A percentile compares a stretch with the other conserved stretches of the same genome.
phyloP scores from a whole-genome alignment of 2,113 vertebrate genomes.

The Scortum barcoo region DNA sequence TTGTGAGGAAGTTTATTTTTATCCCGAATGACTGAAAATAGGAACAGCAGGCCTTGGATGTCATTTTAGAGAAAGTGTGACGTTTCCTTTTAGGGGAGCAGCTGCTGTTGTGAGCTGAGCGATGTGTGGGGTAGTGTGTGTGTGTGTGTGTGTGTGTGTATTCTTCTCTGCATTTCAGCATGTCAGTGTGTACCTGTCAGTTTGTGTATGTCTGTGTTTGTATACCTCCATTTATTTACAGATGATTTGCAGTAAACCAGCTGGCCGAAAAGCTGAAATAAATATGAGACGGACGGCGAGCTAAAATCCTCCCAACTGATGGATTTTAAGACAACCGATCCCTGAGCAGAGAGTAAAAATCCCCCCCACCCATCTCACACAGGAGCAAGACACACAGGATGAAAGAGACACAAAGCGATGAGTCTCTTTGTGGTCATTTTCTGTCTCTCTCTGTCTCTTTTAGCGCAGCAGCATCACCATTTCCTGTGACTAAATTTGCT shows the following conservation, averaged over 20 bases:
- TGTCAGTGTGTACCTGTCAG: not conserved
- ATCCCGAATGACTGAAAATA: conserved; percentile 66
- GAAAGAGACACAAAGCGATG: not conserved
- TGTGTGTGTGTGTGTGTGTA: not conserved
- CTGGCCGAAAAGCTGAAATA: conserved; percentile 7
- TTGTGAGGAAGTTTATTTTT: conserved; percentile 64
- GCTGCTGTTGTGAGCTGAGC: conserved; percentile 53
- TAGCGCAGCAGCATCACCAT: no score
- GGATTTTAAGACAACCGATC: not conserved
- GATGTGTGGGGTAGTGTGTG: conserved; percentile 18
- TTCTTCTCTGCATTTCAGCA: conserved; percentile 5
- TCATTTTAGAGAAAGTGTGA: conserved; percentile 61
- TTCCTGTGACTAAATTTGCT: not conserved
- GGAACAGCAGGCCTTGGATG: conserved; percentile 53
- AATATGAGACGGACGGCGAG: not conserved
- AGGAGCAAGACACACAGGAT: not conserved
- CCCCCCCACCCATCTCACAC: no score
- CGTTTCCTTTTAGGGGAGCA: conserved; percentile 46
- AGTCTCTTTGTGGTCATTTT: not conserved
- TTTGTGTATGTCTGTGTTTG: not conserved
- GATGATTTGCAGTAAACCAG: conserved; percentile 29
- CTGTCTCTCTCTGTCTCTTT: not conserved
- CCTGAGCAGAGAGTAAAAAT: not conserved
- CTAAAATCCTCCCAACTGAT: not conserved
- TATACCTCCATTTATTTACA: not conserved